Base-by-base conservation (phyloP, 2,113 vertebrate species). In the Anthoscopus minutus region DNA sequence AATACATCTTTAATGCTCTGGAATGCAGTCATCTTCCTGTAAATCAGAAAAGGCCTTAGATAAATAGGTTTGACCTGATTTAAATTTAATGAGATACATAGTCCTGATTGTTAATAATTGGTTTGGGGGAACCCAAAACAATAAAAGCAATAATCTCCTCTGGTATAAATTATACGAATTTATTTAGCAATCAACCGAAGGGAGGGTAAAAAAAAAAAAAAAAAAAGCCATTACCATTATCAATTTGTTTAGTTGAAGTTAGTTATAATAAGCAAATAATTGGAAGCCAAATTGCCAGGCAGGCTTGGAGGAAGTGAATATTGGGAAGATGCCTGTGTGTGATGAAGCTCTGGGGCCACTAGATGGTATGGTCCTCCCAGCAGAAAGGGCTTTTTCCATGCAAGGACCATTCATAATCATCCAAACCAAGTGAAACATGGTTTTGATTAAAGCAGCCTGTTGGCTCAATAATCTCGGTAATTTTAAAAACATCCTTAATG, bases 361-460 rank as follows among this genome's bases (percentile, higher is more conserved):
- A 95, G 98, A 94, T 98, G 98, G 98, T 97, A 95, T 48, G 94
- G 88, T 97, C 95, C 95, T 96, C 97, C 97, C 93, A 81, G 94
- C 89, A 94, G 95, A 97, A 85, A 93, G 87, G 50, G 61, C 31
- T 45, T 88, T 66, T 64, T 44, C 81, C 85, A 20, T 61, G 25
- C 58, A 61, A 95, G 94, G 96, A 97, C 96, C 97, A 96, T 97
- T 91, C 97, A 92, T 98, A 97, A 97, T 97, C 97, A 97, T 95
- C 98, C 96, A 96, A 97, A 97, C 38, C 97, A 87, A 98, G 97
- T 98, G 98, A 98, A 98, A 98, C 98, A 98, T 98, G 98, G 98
- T 97, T 98, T 98, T 98, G 98, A 98, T 98, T 98, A 98, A 97
- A 98, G 97, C 97, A 98, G 97, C 97, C 97, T 98, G 97, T 98